Conservation (phyloP, 2,888 invertebrate genomes). For the Andrena chrysosceles region DNA sequence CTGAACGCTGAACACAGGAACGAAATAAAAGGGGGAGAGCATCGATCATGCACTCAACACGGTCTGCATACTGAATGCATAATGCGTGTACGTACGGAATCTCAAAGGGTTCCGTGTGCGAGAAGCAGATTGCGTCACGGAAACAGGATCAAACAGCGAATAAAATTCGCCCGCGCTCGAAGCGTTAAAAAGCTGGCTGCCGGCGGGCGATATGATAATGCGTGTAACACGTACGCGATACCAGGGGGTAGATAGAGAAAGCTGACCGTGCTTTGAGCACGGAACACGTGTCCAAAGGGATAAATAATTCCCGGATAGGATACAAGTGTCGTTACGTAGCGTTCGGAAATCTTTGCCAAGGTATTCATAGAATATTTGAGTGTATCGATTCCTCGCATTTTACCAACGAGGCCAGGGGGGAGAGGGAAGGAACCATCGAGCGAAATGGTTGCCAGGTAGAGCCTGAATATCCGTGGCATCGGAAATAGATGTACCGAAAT, state of each 20-base stretch:
- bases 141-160: constrained; percentile 26
- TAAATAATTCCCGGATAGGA: constrained; percentile 41
- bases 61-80: constrained; percentile 47
- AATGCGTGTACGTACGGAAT: constrained; percentile 15
- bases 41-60: constrained; percentile 34
- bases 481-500: constrained; percentile 16
- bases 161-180: constrained; percentile 31
- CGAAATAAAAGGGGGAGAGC: constrained; percentile 13
- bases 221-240: neutral
- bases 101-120: constrained; percentile 29
- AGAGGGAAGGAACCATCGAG: constrained; percentile 16
- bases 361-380: constrained; percentile 54
- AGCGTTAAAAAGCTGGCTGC: constrained; percentile 16
- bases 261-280: neutral
- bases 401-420: neutral
- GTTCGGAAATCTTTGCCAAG: constrained; percentile 34
- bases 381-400: constrained; percentile 44
- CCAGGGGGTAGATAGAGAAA: neutral
- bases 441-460: constrained; percentile 15
- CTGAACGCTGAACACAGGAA: neutral
- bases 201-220: neutral
- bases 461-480: constrained; percentile 37
- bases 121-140: constrained; percentile 39
- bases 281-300: constrained; percentile 14
- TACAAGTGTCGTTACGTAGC: constrained; percentile 27